Evolutionary conservation across 2,797 vertebrate species (phyloP).

Genomic region (Fringilla coelebs): DNA sequence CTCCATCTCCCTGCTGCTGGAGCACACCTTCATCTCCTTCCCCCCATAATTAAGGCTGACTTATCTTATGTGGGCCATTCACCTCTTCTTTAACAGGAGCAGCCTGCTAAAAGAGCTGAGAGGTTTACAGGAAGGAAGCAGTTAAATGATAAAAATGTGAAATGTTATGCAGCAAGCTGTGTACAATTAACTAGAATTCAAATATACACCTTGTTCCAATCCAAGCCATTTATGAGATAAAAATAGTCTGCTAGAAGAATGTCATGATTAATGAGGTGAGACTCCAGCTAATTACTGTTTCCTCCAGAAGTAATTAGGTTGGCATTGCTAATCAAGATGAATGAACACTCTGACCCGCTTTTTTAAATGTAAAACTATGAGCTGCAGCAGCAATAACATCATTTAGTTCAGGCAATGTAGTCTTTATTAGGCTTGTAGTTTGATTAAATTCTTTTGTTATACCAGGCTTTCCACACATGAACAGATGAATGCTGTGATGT

Average conservation of each 20-base stretch:
- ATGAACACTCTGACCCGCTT: slow-evolving; percentile 85
- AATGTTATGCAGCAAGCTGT: slow-evolving; percentile 81
- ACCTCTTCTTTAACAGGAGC: slow-evolving; percentile 6
- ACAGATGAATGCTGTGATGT: slow-evolving; percentile 79
- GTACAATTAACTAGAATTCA: slow-evolving; percentile 95
- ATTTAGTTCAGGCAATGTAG: slow-evolving; percentile 78
- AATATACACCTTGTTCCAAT: slow-evolving; percentile 90
- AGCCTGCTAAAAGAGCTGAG: slow-evolving; percentile 25
- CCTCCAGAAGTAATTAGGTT: slow-evolving; percentile 98
- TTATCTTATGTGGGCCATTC: slow-evolving; percentile 6
- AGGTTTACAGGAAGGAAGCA: slow-evolving; percentile 74
- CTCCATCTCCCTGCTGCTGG: background rate
- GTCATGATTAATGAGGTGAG: slow-evolving; percentile 99
- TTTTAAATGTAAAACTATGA: slow-evolving; percentile 82
- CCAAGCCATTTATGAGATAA: slow-evolving; percentile 96
- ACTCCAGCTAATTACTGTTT: slow-evolving; percentile 98
- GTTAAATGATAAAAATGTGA: slow-evolving; percentile 79
- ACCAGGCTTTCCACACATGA: slow-evolving; percentile 76
- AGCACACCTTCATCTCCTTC: slow-evolving; percentile 4
- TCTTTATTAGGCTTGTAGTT: slow-evolving; percentile 81
- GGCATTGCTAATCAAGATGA: slow-evolving; percentile 92
- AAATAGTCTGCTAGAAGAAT: slow-evolving; percentile 94
- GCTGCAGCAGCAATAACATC: slow-evolving; percentile 77
- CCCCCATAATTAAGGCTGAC: slow-evolving; percentile 33
- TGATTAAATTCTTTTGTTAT: slow-evolving; percentile 85